These are phyloP conservation scores for Eulemur rufifrons DNA, from an alignment of 2,113 vertebrate species.

Conservation along the genomic window DNA sequence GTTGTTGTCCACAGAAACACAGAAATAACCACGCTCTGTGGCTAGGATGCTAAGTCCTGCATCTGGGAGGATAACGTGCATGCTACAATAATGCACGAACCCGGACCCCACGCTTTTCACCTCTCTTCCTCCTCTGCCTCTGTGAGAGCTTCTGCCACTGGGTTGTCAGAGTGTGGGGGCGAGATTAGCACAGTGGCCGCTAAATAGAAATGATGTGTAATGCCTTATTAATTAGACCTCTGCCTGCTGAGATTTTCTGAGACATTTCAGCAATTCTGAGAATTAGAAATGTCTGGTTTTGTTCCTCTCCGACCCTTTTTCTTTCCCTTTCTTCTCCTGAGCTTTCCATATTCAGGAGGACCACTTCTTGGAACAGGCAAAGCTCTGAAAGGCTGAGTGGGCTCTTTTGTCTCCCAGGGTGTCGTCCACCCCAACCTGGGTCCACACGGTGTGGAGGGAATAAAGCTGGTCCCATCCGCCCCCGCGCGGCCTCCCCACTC, in stretches of 20 bases:
- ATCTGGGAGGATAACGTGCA: neutral
- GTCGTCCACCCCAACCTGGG: neutral
- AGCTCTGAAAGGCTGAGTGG: neutral
- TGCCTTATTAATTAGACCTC: neutral
- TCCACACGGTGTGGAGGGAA: no score
- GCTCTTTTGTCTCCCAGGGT: neutral
- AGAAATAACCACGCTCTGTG: neutral
- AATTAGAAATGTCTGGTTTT: neutral
- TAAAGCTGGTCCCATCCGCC: rapidly evolving
- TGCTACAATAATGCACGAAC: neutral
- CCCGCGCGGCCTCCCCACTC: rapidly evolving
- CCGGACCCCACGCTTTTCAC: neutral
- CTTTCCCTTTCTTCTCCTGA: neutral
- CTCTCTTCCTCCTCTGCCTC: neutral
- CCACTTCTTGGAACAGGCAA: neutral
- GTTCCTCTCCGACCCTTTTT: neutral
- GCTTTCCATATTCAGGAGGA: neutral
- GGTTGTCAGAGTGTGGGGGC: neutral
- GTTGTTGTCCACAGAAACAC: neutral
- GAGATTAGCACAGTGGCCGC: neutral
- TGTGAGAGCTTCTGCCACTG: neutral
- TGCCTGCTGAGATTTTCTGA: neutral
- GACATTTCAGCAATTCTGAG: neutral
- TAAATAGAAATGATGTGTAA: neutral
- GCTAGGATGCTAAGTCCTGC: neutral